Conservation (phyloP, 2,888 invertebrate genomes). For the Catocala sponsa region DNA sequence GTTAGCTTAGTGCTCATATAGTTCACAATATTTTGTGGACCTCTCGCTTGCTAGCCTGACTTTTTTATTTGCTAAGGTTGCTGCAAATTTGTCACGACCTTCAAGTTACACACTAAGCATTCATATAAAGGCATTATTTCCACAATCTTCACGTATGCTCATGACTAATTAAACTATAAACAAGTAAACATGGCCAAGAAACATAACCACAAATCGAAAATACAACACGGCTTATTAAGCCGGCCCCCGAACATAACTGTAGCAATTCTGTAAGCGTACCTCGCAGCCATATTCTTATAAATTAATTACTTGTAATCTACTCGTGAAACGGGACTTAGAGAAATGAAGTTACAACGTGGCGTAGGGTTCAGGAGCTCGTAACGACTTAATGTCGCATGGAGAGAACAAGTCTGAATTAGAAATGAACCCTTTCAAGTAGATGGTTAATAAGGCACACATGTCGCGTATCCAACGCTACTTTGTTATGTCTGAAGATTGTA, state of each 20-base stretch:
- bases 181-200: not conserved
- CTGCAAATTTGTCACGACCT: too few species aligned
- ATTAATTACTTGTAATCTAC: conserved; percentile 88
- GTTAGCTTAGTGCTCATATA: too few species aligned
- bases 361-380: conserved; percentile 75
- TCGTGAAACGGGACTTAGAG: conserved; percentile 85
- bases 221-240: conserved; percentile 52
- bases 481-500: conserved; percentile 52
- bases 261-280: conserved; percentile 74
- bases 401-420: conserved; percentile 83
- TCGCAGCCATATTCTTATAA: conserved; percentile 86
- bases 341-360: conserved; percentile 84
- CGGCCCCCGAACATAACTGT: conserved; percentile 70
- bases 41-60: too few species aligned
- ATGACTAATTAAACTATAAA: too few species aligned
- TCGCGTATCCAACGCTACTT: conserved; percentile 61
- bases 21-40: too few species aligned
- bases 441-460: conserved; percentile 81
- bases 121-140: too few species aligned
- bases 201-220: conserved; percentile 37
- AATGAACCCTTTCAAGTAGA: conserved; percentile 78
- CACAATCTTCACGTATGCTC: too few species aligned
- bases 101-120: too few species aligned
- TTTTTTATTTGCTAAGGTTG: too few species aligned
- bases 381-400: conserved; percentile 80